Conservation (phyloP, 2,888 invertebrate species). For the Rhodophaea formosa region DNA sequence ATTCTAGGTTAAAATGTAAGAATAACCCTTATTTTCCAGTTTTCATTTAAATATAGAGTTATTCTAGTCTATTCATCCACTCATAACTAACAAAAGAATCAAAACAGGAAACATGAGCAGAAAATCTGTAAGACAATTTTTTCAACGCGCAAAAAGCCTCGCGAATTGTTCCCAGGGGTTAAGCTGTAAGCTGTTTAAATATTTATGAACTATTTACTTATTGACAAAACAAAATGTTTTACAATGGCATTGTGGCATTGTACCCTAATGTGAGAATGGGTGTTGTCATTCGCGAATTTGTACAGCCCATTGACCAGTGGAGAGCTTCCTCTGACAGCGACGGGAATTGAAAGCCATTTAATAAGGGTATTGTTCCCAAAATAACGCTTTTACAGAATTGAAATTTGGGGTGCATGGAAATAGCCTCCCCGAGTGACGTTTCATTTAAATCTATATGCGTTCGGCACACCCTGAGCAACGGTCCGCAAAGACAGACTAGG, state of each 20-base stretch:
- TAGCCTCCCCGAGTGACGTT: no score
- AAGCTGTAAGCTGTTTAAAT: constrained; percentile 67
- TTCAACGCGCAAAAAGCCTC: constrained; percentile 14
- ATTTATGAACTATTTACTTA: constrained; percentile 71
- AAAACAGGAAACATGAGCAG: not conserved
- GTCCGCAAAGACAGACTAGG: no score
- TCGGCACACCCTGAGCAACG: no score
- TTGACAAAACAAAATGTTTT: constrained; percentile 70
- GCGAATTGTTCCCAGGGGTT: constrained; percentile 45
- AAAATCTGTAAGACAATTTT: not conserved
- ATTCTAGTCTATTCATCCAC: not conserved
- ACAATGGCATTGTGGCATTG: constrained; percentile 61
- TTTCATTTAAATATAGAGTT: not conserved
- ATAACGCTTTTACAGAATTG: constrained; percentile 5
- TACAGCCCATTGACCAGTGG: constrained; percentile 62
- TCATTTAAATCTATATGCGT: no score
- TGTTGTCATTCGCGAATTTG: constrained; percentile 35
- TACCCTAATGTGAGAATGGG: constrained; percentile 40
- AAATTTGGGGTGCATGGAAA: not conserved
- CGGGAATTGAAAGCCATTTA: constrained; percentile 14
- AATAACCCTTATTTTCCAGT: no score
- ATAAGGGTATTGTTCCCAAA: constrained; percentile 12
- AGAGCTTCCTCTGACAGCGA: constrained; percentile 47
- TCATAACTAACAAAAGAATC: not conserved
- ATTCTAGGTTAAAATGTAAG: no score